phyloP scores from a whole-genome alignment of 2,113 vertebrate species.

The Labrus mixtus region DNA sequence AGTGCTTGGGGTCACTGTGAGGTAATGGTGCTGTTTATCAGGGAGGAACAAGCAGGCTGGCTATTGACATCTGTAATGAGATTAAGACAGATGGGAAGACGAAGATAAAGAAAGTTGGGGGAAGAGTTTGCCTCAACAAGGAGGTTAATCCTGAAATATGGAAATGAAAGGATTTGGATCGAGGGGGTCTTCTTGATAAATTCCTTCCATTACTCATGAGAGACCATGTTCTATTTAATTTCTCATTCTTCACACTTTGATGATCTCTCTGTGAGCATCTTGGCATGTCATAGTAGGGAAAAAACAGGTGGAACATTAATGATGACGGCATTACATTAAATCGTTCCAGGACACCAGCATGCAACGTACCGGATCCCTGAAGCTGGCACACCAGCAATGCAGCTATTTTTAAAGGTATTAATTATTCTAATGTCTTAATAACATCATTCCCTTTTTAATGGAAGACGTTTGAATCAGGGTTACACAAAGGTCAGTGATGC shows the following conservation, averaged over 20 bases:
- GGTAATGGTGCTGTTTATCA: conserved; percentile 77
- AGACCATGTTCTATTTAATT: background rate
- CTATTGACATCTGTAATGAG: conserved; percentile 79
- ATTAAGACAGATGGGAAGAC: conserved; percentile 75
- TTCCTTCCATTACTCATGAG: background rate
- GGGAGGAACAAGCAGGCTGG: conserved; percentile 65
- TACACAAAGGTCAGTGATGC: background rate
- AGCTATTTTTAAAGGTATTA: conserved; percentile 13
- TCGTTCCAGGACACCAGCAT: conserved; percentile 5
- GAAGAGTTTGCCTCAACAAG: conserved; percentile 24
- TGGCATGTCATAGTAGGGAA: conserved; percentile 17
- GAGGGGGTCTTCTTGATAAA: background rate
- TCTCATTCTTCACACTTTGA: background rate
- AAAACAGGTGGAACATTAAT: conserved; percentile 36
- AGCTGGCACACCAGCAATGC: background rate
- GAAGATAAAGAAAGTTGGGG: conserved; percentile 56
- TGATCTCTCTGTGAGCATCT: conserved; percentile 14
- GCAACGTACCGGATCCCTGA: background rate
- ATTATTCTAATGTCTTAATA: conserved; percentile 1
- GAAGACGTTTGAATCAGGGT: background rate
- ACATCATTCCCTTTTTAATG: background rate
- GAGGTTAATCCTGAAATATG: conserved; percentile 56
- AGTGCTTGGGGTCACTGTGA: conserved; percentile 64
- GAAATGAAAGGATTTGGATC: conserved; percentile 15
- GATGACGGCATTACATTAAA: background rate